Percentiles rank a stretch among this genome's conserved stretches.
Evolutionary conservation across 2,888 invertebrate species (phyloP).

Genomic region (Sminthurides aquaticus): DNA sequence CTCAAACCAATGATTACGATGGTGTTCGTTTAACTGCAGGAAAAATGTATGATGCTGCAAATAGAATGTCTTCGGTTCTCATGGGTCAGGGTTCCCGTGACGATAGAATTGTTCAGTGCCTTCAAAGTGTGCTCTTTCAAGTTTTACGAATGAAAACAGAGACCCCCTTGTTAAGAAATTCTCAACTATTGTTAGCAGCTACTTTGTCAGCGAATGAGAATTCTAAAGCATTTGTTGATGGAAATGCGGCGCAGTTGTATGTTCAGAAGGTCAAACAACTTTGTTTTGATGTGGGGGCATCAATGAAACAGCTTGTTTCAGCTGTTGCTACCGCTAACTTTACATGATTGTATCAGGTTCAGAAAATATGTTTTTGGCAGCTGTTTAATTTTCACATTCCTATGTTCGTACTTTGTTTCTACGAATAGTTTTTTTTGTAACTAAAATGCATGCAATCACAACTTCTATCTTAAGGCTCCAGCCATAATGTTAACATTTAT

Average conservation of each 20-base stretch:
- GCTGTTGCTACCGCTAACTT: background rate
- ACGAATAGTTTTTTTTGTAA: no score
- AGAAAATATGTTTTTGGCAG: no score
- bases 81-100: constrained; percentile 23
- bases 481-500: no score
- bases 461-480: no score
- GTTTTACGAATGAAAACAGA: constrained; percentile 39
- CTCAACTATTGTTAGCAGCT: constrained; percentile 9
- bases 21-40: constrained; percentile 30
- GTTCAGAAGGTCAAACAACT: constrained; percentile 36
- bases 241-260: constrained; percentile 10
- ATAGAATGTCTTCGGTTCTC: constrained; percentile 31
- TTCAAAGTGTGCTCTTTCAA: constrained; percentile 36
- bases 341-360: no score
- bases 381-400: no score
- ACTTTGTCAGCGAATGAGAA: background rate
- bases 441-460: no score
- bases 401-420: no score
- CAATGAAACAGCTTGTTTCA: constrained; percentile 39
- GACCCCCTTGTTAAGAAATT: constrained; percentile 29
- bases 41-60: constrained; percentile 35
- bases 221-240: background rate
- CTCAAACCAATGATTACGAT: constrained; percentile 31
- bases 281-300: constrained; percentile 41
- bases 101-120: constrained; percentile 18